These are phyloP conservation scores for Umimayanthus kanabou DNA, from an alignment of 92 coral and sea anemone genomes.

Conservation along the genomic window DNA sequence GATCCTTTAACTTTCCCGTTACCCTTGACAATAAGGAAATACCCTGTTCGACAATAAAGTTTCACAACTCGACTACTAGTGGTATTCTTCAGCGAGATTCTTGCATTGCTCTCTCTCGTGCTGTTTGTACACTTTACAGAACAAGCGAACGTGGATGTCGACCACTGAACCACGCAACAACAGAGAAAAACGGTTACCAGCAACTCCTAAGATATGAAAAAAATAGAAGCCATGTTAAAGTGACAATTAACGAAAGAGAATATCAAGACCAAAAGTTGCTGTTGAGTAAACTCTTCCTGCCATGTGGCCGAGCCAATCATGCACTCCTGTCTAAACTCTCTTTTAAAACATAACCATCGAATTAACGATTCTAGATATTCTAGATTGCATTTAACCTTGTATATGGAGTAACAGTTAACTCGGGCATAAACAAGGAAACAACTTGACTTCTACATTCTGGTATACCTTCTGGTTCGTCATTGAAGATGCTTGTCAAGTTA, in stretches of 20 bases:
- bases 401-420: too few species aligned
- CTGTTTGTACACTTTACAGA: background rate
- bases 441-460: too few species aligned
- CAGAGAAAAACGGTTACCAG: background rate
- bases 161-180: conserved; percentile 14
- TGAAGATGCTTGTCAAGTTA: too few species aligned
- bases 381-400: too few species aligned
- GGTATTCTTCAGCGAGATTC: background rate
- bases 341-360: too few species aligned
- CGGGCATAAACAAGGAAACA: too few species aligned
- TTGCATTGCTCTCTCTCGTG: background rate
- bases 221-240: background rate
- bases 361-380: too few species aligned
- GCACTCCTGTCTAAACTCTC: too few species aligned
- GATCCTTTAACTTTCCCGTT: conserved; percentile 16
- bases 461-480: too few species aligned
- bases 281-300: background rate
- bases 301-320: too few species aligned
- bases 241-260: background rate
- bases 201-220: background rate
- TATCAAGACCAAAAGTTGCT: background rate
- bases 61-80: conserved; percentile 10
- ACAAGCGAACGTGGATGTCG: background rate
- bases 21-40: conserved; percentile 23
- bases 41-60: conserved; percentile 18